Base-by-base conservation (phyloP, 2,888 invertebrate genomes). In the Cremastinae sp. region DNA sequence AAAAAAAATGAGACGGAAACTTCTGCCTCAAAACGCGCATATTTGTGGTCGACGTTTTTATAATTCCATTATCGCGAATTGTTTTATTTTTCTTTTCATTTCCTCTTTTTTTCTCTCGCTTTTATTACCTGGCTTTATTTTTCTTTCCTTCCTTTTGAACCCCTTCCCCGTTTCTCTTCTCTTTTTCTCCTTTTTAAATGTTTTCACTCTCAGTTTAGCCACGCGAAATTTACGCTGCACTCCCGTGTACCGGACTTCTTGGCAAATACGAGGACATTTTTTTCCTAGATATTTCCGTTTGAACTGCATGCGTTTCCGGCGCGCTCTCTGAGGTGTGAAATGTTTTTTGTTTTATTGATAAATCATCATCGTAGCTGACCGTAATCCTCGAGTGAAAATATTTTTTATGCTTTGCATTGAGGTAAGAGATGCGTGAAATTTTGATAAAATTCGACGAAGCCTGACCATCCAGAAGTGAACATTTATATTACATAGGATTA, bases 11-110 rank as follows among this genome's bases (percentile, higher is more conserved):
- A 37, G 58, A 59, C 53, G 62, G 53, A 53, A 68, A 58, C 39
- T 72, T 59, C 53, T 64, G 62, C 76, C 69, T 73, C 72, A 62
- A 72, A 76, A 53, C 72, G 68, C 45, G 68, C 76, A 73, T 73
- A 76, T 76, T 76, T 76, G 76, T 68, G 68, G 76, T 76, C 58
- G 62, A 72, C 72, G 72, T 76, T 76, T 76, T 76, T 73, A 76
- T 76, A 76, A 76, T 76, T 76, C 76, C 64, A 76, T 76, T 73
- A 76, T 76, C 55, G 72, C 72, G 53, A 45, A 51, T 68, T 70
- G 12, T 49, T 68, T 69, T 49, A 41, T 58, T 64, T 39, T 61
- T 37, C n/a, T n/a, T n/a, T n/a, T n/a, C n/a, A n/a, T 56, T 10
- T 37, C 43, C 56, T 43, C 43, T 28, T 55, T 62, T 62, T 43